Base-by-base conservation (phyloP, 1,140 invertebrate species). In the Akabosia matsudoensis region DNA sequence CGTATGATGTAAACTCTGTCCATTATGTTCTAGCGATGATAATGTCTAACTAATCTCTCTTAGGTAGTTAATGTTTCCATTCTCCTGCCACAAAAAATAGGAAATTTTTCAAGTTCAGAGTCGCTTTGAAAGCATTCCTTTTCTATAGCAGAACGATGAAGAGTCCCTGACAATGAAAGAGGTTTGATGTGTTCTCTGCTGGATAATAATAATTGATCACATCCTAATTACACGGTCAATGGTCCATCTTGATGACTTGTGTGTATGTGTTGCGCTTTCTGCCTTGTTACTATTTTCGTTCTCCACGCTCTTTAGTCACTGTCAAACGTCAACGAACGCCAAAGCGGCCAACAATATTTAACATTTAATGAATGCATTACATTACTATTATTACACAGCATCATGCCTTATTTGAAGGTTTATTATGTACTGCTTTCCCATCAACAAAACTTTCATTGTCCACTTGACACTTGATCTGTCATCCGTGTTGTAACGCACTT, bases 221-320 rank as follows among this genome's bases (percentile, higher is more conserved):
- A 67, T 67, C 61, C 61, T 67, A 67, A 67, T 67, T 67, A 67
- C 61, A 67, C 61, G 61, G 61, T 67, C 61, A 67, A 67, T 67
- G 61, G 61, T 7, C 28, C 61, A 61, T 45, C 37, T 45, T 45
- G 37, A 45, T 45, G 18, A n/a, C 18, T 18, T 18, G 37, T 18
- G 37, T 45, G 37, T 45, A 10, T 45, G 37, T 45, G 37, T 45
- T 56, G 10, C 22, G 54, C n/a, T 56, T 7, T 10, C 7, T 4
- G 54, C 7, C n/a, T n/a, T n/a, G n/a, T 3, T 24, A 22, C 54
- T 56, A 56, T 56, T 56, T 56, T 45, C 18, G 18, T 45, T 45
- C 7, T 45, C 7, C 18, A 45, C 37, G 18, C 18, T 45, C 7
- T 45, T 7, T 18, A 45, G 7, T 45, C 37, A 45, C 37, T 45